Base-by-base conservation (phyloP, 2,888 invertebrate species). In the Cosmopolites sordidus region DNA sequence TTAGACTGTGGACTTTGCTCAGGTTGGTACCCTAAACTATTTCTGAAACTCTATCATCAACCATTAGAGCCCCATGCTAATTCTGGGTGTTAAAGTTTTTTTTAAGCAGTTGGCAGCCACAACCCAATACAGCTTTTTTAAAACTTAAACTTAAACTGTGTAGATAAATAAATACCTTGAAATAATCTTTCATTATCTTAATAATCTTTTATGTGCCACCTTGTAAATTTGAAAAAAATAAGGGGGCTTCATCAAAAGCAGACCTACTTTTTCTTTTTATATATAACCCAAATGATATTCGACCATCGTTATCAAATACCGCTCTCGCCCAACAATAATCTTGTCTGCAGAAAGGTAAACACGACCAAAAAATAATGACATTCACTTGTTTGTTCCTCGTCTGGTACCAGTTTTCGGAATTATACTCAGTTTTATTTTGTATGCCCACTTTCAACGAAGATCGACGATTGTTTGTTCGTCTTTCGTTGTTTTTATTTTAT, bases 341-440 rank as follows among this genome's bases (percentile, higher is more conserved):
- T 50, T 51, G 50, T 45, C 50, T 50, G 50, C 50, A 40, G 39
- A 37, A 51, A 51, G 29, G 42, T 51, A 51, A 51, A 51, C 51
- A 53, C 14, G 40, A 50, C 37, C 17, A 37, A 43, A 22, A 48
- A 53, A 53, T 40, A 48, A 53, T 53, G 43, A 53, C 48, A 48
- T 53, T 48, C 42, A 43, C 42, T 54, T 54, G 54, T 54, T 54
- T 54, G 54, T 54, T 54, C 54, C 54, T 44, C 18, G 49, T 54
- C 49, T 54, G 54, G 48, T 48, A 39, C 42, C 18, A 41, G 51
- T 46, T 51, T 47, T 52, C 11, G 16, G 51, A 48, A 45, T 48
- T 30, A 42, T 27, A 43, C 37, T 43, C 22, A 17, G 33, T 38
- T 43, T 43, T 33, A 22, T 33, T 33, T 33, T 12, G 33, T 33